Evolutionary conservation across 2,113 vertebrate species (phyloP), one percentile per base, ranked within the genome.

Genomic region (Trinectes maculatus): DNA sequence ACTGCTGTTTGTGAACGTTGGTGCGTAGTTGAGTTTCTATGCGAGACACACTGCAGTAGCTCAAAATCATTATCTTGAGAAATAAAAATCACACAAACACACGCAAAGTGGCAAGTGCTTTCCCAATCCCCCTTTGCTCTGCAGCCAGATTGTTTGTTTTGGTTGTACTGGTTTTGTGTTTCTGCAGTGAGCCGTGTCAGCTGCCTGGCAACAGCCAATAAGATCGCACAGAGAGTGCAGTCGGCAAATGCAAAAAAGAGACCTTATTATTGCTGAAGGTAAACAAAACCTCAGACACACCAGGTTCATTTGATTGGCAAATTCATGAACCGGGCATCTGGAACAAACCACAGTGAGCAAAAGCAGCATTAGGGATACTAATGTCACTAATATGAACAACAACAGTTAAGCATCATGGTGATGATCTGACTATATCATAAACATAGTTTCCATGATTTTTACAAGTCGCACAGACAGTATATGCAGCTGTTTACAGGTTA

Each of bases 291-390:
- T 63, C 53, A 29, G 67, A 72, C 76, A 83, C 85, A 87, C 89
- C 89, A 44, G 63, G 19, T 72, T 91, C 87, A 92, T 93, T 93
- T 93, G 89, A 77, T 83, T 91, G 74, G 74, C 87, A 92, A 93
- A 91, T 90, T 29, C 44, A n/a, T n/a, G n/a, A n/a, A n/a, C n/a
- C 63, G 84, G 62, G 65, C 43, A 28, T 12, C 18, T 31, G 22
- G 40, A 48, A 13, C 18, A 28, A 53, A 18, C 26, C 39, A 19
- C 21, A 16, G 40, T 1, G 31, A 64, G 29, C 24, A 49, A 60
- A 24, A 22, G 9, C 13, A 28, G 39, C 19, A 16, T 37, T 43
- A 18, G 12, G n/a, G n/a, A n/a, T n/a, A n/a, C n/a, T n/a, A n/a
- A n/a, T n/a, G n/a, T n/a, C n/a, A n/a, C n/a, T n/a, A n/a, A n/a